Percentiles rank a stretch among this genome's conserved stretches.
Evolutionary conservation across 2,113 vertebrate genomes (phyloP).

Genomic region (Strigops habroptila): DNA sequence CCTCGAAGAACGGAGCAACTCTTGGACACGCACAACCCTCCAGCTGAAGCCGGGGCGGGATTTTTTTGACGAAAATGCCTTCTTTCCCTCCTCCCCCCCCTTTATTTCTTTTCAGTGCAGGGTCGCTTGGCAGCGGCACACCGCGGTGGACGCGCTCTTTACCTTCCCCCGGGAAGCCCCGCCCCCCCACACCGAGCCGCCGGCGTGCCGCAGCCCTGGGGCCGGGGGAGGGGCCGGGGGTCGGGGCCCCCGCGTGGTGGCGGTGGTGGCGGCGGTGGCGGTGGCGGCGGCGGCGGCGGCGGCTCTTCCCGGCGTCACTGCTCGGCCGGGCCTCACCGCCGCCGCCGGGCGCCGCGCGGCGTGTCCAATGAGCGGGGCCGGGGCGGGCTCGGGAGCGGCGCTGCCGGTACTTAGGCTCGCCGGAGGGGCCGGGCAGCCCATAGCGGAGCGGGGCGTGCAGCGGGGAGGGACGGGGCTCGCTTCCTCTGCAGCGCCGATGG

Average conservation of each 20-base stretch:
- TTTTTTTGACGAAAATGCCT: background rate
- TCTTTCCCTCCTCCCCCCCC: rapidly evolving
- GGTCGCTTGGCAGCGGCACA: background rate
- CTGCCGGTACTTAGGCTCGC: conserved; percentile 61
- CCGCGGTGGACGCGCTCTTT: rapidly evolving
- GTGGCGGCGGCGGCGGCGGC: background rate
- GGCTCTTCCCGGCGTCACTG: background rate
- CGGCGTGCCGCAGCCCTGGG: too few species aligned
- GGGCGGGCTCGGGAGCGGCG: conserved; percentile 56
- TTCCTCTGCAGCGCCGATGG: conserved; percentile 70
- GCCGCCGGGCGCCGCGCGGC: background rate
- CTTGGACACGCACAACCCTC: background rate
- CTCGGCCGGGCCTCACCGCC: background rate
- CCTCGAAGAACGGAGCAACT: background rate
- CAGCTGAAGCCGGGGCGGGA: background rate
- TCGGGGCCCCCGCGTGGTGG: background rate
- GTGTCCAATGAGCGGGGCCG: conserved; percentile 55
- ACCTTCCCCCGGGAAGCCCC: too few species aligned
- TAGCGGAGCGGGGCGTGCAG: background rate
- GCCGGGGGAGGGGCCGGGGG: too few species aligned
- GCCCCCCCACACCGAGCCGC: background rate
- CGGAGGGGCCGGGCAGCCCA: background rate
- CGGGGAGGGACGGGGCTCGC: background rate
- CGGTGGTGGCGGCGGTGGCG: background rate
- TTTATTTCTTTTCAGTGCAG: background rate